Evolutionary conservation across 1,140 invertebrate genomes (phyloP).

Genomic region (Cecropterus lyciades): DNA sequence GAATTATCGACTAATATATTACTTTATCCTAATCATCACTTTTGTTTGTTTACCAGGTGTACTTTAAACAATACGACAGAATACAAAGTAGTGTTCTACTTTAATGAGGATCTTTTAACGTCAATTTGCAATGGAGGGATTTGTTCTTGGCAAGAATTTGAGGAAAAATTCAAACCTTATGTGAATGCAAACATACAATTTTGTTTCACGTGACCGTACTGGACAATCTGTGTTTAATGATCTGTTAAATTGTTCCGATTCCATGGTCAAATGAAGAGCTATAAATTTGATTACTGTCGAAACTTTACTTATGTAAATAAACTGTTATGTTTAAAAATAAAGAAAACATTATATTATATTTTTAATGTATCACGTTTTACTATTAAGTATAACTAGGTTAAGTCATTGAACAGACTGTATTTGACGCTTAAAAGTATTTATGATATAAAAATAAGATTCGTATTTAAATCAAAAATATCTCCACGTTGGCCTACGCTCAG

Average conservation of each 20-base stretch:
- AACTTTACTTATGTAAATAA: no score
- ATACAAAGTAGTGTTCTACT: slow-evolving; percentile 53
- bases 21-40: neutral
- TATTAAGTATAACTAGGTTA: no score
- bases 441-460: no score
- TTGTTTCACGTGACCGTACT: slow-evolving; percentile 32
- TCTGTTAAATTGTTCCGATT: neutral
- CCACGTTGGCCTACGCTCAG: no score
- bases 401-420: no score
- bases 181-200: slow-evolving; percentile 41
- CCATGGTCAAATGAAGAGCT: neutral
- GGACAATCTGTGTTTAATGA: slow-evolving; percentile 7
- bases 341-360: no score
- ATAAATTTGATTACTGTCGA: neutral
- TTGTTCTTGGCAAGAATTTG: slow-evolving; percentile 52
- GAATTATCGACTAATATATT: no score
- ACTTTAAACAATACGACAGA: slow-evolving; percentile 8
- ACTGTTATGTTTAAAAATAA: no score
- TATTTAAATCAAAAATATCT: no score
- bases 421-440: no score
- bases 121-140: slow-evolving; percentile 45
- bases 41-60: slow-evolving; percentile 49
- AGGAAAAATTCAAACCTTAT: slow-evolving; percentile 49
- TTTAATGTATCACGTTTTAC: no score
- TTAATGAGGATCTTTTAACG: slow-evolving; percentile 49